Evolutionary conservation across 2,113 vertebrate genomes (phyloP).

Genomic region (Brachyhypopomus occidentalis): DNA sequence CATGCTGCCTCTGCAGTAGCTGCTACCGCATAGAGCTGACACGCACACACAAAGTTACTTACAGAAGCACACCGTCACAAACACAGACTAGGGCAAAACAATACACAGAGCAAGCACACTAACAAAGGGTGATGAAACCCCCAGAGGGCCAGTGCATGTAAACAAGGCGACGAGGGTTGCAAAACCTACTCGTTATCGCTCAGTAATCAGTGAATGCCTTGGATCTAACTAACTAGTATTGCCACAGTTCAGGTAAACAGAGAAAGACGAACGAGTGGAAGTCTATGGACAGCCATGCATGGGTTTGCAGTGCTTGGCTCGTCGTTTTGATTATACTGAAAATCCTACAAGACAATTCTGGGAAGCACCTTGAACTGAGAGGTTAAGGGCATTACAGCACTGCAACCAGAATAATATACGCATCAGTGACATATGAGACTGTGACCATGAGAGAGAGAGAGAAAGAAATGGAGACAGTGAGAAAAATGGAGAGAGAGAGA

Average conservation of each 20-base stretch:
- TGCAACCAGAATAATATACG: not conserved
- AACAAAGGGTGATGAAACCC: not conserved
- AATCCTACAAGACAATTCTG: not conserved
- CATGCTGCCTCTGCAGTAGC: conserved; percentile 1
- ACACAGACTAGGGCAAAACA: not conserved
- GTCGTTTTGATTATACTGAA: not conserved
- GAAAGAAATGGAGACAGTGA: no score
- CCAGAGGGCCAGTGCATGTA: no score
- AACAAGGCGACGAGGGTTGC: no score
- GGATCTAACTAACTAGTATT: no score
- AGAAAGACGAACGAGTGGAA: no score
- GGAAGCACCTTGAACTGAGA: not conserved
- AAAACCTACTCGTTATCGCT: no score
- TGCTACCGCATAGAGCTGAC: not conserved
- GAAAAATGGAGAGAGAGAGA: not conserved
- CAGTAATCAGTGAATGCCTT: no score
- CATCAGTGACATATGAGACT: not conserved
- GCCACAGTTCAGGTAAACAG: no score
- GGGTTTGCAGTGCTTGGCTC: not conserved
- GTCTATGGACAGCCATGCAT: no score
- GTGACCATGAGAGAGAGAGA: not conserved
- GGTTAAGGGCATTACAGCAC: not conserved
- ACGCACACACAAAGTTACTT: not conserved
- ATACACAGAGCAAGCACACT: not conserved
- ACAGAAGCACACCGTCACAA: no score